Conservation (phyloP, 2,888 invertebrate genomes). For the Lepetodrilus schrolli region DNA sequence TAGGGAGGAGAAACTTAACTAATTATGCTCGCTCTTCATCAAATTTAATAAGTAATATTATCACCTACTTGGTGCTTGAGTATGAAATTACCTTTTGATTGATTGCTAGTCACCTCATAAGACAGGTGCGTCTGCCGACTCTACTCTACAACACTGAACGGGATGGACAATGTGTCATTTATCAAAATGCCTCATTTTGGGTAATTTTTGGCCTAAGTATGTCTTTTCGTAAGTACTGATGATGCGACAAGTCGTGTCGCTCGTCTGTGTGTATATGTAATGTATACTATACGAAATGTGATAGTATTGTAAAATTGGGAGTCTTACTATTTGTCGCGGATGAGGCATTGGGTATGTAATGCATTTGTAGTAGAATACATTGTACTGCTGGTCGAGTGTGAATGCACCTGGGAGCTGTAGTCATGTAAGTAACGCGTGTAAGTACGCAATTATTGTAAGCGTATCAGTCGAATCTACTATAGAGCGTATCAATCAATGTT, state of each 20-base stretch:
- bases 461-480: too few relatives aligned
- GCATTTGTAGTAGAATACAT: too few relatives aligned
- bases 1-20: neutral
- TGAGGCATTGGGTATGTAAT: too few relatives aligned
- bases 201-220: slow-evolving; percentile 16
- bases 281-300: too few relatives aligned
- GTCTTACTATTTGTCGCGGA: too few relatives aligned
- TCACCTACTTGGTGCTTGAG: slow-evolving; percentile 11
- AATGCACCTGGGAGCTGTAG: too few relatives aligned
- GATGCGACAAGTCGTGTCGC: neutral
- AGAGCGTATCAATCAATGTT: too few relatives aligned
- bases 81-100: slow-evolving; percentile 23
- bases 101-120: neutral
- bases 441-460: too few relatives aligned
- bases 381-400: too few relatives aligned
- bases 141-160: neutral
- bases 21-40: slow-evolving; percentile 19
- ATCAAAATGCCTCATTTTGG: slow-evolving; percentile 15
- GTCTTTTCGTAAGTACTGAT: neutral
- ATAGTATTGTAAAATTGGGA: too few relatives aligned
- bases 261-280: too few relatives aligned
- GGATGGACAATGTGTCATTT: neutral
- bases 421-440: too few relatives aligned
- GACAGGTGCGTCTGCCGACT: neutral
- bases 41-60: slow-evolving; percentile 17